Conservation (phyloP, 2,797 vertebrate species). For the Neomorphus geoffroyi region DNA sequence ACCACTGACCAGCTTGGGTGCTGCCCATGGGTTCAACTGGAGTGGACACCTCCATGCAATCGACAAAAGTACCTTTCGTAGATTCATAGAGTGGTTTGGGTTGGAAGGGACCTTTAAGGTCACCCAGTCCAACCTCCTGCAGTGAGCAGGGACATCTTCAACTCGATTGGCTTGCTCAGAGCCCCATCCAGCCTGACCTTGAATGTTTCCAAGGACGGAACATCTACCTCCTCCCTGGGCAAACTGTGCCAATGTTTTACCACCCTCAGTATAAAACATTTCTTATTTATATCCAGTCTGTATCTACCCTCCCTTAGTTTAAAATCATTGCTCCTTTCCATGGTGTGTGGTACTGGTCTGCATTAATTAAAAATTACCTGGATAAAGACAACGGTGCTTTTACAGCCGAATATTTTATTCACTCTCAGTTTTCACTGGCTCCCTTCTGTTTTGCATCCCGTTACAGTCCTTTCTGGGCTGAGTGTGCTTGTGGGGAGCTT, state of each 20-base stretch:
- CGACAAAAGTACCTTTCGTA: neutral
- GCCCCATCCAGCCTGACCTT: too few relatives aligned
- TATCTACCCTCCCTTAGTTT: too few relatives aligned
- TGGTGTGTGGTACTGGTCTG: neutral
- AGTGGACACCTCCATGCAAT: neutral
- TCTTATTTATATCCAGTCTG: too few relatives aligned
- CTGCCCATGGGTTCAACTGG: neutral
- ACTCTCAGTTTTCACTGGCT: neutral
- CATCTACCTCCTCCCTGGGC: too few relatives aligned
- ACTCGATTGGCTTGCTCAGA: too few relatives aligned
- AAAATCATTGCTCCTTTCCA: neutral
- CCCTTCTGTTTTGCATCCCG: accelerated
- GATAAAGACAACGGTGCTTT: neutral
- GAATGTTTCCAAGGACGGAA: too few relatives aligned
- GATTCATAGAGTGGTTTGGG: too few relatives aligned
- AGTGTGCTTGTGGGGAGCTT: neutral
- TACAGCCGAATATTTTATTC: neutral
- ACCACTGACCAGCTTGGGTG: neutral
- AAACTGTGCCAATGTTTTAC: too few relatives aligned
- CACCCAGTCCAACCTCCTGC: too few relatives aligned
- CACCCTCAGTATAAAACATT: too few relatives aligned
- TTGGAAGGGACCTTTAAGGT: too few relatives aligned
- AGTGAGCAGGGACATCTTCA: too few relatives aligned
- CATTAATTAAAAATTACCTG: neutral
- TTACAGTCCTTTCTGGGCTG: neutral